Percentiles rank a stretch among this genome's conserved stretches.
phyloP scores from a whole-genome alignment of 2,113 vertebrate species.

The Xyrauchen texanus region DNA sequence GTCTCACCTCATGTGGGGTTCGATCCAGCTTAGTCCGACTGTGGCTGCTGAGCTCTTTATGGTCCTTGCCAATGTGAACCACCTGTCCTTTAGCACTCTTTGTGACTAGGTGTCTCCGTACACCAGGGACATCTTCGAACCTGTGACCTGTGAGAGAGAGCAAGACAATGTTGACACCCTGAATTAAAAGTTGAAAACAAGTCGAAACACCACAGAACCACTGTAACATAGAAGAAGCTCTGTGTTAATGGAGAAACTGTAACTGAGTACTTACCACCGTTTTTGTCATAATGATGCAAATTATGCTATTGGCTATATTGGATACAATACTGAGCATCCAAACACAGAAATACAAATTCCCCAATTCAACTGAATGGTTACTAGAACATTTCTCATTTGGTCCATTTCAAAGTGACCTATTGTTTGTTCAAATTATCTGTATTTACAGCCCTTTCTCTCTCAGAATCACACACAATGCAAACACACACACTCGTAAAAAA shows the following conservation, averaged over 20 bases:
- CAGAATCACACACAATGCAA: not conserved
- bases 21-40: constrained; percentile 72
- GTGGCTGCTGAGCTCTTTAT: constrained; percentile 72
- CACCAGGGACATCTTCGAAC: constrained; percentile 84
- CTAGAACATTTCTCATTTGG: not conserved
- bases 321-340: not conserved
- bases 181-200: no score
- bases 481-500: not conserved
- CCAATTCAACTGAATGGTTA: not conserved
- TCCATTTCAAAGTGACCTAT: constrained; percentile 40
- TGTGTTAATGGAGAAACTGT: no score
- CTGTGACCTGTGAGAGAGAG: constrained; percentile 77
- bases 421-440: constrained; percentile 38
- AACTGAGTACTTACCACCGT: no score
- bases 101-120: constrained; percentile 83
- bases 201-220: no score
- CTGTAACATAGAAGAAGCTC: no score
- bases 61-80: constrained; percentile 76
- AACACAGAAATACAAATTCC: not conserved
- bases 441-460: constrained; percentile 9
- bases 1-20: constrained; percentile 82
- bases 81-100: constrained; percentile 81
- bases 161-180: not conserved
- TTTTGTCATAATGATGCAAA: no score
- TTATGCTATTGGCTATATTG: not conserved